Conservation (phyloP, 2,888 invertebrate genomes). For the Myopa tessellatipennis region DNA sequence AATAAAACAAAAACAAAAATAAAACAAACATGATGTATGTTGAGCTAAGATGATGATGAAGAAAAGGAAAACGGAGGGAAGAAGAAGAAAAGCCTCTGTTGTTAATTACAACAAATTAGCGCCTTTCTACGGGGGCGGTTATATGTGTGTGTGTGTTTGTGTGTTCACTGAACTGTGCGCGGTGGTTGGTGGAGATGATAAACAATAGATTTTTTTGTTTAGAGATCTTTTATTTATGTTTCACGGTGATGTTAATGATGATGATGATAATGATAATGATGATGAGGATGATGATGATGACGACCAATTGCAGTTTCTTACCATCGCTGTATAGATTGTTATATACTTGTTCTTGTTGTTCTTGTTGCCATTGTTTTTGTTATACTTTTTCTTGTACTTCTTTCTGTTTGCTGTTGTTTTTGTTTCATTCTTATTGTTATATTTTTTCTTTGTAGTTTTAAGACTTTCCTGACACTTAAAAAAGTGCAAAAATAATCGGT, state of each 20-base stretch:
- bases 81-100: slow-evolving; percentile 15
- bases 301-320: background rate
- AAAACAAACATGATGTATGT: slow-evolving; percentile 2
- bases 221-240: background rate
- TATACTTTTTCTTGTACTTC: background rate
- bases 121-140: slow-evolving; percentile 20
- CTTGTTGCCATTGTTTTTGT: background rate
- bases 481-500: slow-evolving; percentile 8
- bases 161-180: background rate
- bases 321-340: background rate
- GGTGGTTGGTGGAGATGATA: background rate
- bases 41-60: background rate
- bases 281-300: background rate
- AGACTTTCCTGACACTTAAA: background rate
- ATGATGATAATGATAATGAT: too few species aligned
- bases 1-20: background rate
- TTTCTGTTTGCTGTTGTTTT: background rate
- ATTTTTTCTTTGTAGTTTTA: background rate
- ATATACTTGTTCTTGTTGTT: slow-evolving; percentile 16
- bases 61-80: background rate
- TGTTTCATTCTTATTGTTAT: background rate
- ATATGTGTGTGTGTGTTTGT: background rate
- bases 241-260: background rate
- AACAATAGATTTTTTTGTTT: background rate
- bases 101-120: slow-evolving; percentile 44